Base-by-base conservation (phyloP, 2,113 vertebrate species). In the Haemorhous mexicanus region DNA sequence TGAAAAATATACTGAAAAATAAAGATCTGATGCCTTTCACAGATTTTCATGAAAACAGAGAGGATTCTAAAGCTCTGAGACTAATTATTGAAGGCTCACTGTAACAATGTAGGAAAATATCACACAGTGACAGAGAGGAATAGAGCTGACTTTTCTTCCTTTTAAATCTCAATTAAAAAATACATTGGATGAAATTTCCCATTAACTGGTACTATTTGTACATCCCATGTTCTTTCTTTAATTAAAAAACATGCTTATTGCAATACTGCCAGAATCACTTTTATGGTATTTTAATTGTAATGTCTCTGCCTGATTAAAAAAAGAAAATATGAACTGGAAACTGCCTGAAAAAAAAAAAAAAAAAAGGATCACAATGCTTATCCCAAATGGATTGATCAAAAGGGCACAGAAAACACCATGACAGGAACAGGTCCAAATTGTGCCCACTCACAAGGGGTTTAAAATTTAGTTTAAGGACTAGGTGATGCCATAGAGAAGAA, bases 171-270 rank as follows among this genome's bases (percentile, higher is more conserved):
- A 98, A 98, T 98, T 97, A 98, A 98, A 98, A 97, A 69, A 98
- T 96, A 96, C 97, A 98, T 94, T 74, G 35, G 94, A 94, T 95
- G 93, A 97, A 97, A 97, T 95, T 96, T 97, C 97, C 97, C 97
- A 97, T 98, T 97, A 98, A 96, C 97, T 96, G 87, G 77, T 94
- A 96, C 91, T 96, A 95, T 95, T 98, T 97, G 93, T 95, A 96
- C 94, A 95, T 96, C 86, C 95, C 97, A 85, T 95, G 92, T 97
- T 98, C 97, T 97, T 97, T 46, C 98, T 97, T 98, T 98, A 98
- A 98, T 98, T 98, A 98, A 98, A 98, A 98, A 98, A 98, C 98
- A 97, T 97, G 97, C 96, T 97, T 97, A 98, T 97, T 98, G 97
- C 97, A 97, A 98, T 96, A 97, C 95, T 97, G 97, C 98, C 95